Evolutionary conservation across 37 sponge, comb jelly and placozoan genomes (phyloP), one percentile per base, ranked within the genome.

Genomic region (Petrosia ficiformis): DNA sequence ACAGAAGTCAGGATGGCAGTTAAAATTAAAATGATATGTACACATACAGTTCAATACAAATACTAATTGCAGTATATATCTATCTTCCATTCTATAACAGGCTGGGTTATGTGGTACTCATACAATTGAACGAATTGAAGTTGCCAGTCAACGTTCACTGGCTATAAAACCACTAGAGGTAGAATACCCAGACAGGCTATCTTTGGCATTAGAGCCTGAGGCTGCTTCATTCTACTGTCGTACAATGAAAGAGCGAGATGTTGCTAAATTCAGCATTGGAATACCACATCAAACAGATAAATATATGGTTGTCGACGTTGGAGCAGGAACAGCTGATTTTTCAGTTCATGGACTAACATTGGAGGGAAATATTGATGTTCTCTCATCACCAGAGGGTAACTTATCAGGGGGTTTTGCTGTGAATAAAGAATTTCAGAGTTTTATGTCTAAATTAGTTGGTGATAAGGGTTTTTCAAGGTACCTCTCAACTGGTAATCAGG

Each of bases 191-290:
- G 69, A 68, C 19, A 69, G 54, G 57, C 79, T 78, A 1, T 67
- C 69, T 2, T 39, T 78, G n/a, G 79, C 79, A 36, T 68, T 78
- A 24, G 79, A 78, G n/a, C 79, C 79, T 6, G 79, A 78, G 56
- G 31, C 58, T 69, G 79, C 79, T 33, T 68, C 79, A 4, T 26
- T 78, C 11, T 69, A 31, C 40, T 78, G 79, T 32, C 44, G 38
- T 42, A 44, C 48, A 6, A 30, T 43, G 70, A 4, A 36, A 16
- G n/a, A 25, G 5, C 22, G 35, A 8, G 38, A 14, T 4, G 38
- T 31, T 36, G 33, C 70, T 6, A 38, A 39, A 57, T 14, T 19
- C 14, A 19, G 14, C 54, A 8, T 8, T 48, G 14, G 14, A 48
- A 48, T 48, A 48, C 14, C 8, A 19, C n/a, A n/a, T n/a, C 54